These are phyloP conservation scores for Drosophila paramelanica DNA, from an alignment of 2,888 invertebrate species.

Conservation along the genomic window DNA sequence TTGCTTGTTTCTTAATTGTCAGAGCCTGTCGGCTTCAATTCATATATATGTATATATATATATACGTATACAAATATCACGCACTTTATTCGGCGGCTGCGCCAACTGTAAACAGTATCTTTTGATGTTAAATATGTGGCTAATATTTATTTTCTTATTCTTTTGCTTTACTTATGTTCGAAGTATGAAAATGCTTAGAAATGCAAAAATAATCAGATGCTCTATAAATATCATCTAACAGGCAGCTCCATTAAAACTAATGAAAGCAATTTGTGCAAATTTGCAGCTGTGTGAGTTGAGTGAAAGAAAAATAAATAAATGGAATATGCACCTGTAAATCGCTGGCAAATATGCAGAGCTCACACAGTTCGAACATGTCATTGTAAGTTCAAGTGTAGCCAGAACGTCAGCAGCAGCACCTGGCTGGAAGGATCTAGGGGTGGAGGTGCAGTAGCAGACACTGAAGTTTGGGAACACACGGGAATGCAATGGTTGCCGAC, in stretches of 20 bases:
- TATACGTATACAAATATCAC: no score
- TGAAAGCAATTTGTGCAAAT: slow-evolving; percentile 70
- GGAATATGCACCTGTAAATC: slow-evolving; percentile 44
- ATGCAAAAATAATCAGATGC: slow-evolving; percentile 33
- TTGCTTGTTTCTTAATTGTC: no score
- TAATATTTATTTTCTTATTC: background rate
- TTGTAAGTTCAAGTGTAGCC: slow-evolving; percentile 78
- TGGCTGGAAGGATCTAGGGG: slow-evolving; percentile 9
- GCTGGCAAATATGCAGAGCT: slow-evolving; percentile 64
- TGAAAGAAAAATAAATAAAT: slow-evolving; percentile 33
- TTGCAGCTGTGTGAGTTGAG: slow-evolving; percentile 4
- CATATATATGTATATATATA: no score
- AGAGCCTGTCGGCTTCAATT: no score
- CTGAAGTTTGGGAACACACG: background rate
- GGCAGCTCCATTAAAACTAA: slow-evolving; percentile 69
- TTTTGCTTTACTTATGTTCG: background rate
- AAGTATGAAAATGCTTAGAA: slow-evolving; percentile 40
- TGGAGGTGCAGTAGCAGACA: slow-evolving; percentile 9
- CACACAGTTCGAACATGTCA: slow-evolving; percentile 71
- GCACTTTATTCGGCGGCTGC: no score
- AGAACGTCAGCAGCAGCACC: slow-evolving; percentile 32
- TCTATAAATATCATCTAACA: slow-evolving; percentile 39
- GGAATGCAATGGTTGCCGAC: background rate
- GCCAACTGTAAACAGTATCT: no score
- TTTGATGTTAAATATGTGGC: no score